Evolutionary conservation across 2,888 invertebrate genomes (phyloP).

Genomic region (Saturnia japonica): DNA sequence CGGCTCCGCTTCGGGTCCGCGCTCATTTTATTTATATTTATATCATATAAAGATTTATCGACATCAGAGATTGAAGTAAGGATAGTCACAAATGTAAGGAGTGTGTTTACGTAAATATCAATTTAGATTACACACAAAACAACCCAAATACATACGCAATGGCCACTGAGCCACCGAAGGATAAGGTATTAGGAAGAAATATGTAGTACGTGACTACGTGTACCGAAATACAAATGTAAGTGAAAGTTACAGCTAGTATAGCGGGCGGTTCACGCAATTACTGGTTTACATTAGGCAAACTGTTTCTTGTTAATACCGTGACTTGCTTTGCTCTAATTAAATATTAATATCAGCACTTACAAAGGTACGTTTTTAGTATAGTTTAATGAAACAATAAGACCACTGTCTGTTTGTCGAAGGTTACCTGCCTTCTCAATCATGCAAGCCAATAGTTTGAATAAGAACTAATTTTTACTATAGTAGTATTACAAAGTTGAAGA

Average conservation of each 20-base stretch:
- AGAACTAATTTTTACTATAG: no score
- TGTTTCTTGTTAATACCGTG: neutral
- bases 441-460: no score
- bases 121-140: conserved; percentile 48
- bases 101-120: conserved; percentile 49
- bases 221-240: conserved; percentile 44
- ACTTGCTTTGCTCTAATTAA: neutral
- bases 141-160: conserved; percentile 43
- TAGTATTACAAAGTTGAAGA: no score
- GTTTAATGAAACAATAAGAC: neutral
- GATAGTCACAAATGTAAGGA: conserved; percentile 30
- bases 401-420: neutral
- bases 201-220: conserved; percentile 57
- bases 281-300: conserved; percentile 3
- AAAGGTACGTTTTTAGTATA: neutral
- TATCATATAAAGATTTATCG: neutral
- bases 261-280: conserved; percentile 14
- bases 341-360: neutral
- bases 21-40: no score
- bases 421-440: no score
- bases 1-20: no score
- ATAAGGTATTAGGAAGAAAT: conserved; percentile 61
- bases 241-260: conserved; percentile 46
- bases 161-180: conserved; percentile 41
- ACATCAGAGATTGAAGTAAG: conserved; percentile 12